These are phyloP conservation scores for Thaumatotibia leucotreta DNA, from an alignment of 1,140 invertebrate genomes.

Conservation along the genomic window DNA sequence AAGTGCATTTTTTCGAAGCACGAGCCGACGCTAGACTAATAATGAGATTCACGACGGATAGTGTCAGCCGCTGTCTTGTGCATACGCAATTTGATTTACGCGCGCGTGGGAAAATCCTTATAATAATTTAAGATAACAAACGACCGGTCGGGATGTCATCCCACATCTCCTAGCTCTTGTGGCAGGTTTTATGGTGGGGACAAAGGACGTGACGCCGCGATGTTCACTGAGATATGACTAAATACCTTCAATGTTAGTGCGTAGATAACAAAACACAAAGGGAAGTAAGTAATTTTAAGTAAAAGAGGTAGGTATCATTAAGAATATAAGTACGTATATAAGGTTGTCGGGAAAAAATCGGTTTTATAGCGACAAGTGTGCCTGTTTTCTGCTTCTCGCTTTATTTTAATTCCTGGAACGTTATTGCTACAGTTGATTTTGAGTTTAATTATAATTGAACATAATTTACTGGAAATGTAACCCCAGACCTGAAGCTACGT, in stretches of 20 bases:
- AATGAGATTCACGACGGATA: neutral
- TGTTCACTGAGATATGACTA: slow-evolving; percentile 1
- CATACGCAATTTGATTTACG: slow-evolving; percentile 5
- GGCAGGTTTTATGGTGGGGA: neutral
- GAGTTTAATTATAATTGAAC: too few relatives aligned
- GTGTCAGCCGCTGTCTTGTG: neutral
- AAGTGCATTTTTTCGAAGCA: neutral
- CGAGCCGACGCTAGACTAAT: neutral
- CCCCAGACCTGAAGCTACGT: too few relatives aligned
- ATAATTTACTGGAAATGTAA: too few relatives aligned
- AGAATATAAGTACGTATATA: neutral
- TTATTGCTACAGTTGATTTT: too few relatives aligned
- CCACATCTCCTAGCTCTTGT: neutral
- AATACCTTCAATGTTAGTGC: neutral
- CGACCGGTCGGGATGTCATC: slow-evolving; percentile 2
- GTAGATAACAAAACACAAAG: slow-evolving; percentile 1
- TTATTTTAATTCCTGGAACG: too few relatives aligned
- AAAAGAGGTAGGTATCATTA: neutral
- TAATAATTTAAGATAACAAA: slow-evolving; percentile 12
- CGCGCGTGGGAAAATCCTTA: slow-evolving; percentile 1
- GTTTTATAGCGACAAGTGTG: neutral
- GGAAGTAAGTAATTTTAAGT: neutral
- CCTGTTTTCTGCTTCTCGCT: too few relatives aligned
- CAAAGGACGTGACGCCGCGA: slow-evolving; percentile 3
- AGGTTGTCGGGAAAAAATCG: neutral